A percentile compares a stretch with the other conserved stretches of the same genome.
phyloP scores from a whole-genome alignment of 2,113 vertebrate genomes.

The Excalfactoria chinensis region DNA sequence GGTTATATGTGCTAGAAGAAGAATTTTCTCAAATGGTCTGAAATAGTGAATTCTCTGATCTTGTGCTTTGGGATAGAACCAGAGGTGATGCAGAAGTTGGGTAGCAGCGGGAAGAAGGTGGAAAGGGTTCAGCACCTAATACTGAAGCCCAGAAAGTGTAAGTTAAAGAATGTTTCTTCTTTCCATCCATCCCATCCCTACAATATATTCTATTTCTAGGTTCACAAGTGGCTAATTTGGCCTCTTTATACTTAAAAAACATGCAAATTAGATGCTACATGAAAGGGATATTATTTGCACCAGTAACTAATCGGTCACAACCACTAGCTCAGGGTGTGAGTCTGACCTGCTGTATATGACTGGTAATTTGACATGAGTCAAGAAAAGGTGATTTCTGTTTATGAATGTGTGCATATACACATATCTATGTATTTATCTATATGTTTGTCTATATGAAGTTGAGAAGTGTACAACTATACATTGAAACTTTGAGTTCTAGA shows the following conservation, averaged over 20 bases:
- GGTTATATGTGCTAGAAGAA: neutral
- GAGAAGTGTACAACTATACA: neutral
- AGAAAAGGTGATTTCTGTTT: neutral
- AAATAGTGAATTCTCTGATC: neutral
- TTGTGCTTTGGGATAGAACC: neutral
- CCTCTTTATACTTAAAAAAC: neutral
- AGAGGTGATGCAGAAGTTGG: neutral
- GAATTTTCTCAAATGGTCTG: neutral
- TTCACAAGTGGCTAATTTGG: neutral
- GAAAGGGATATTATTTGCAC: neutral
- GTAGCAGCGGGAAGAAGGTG: neutral
- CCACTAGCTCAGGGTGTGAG: neutral
- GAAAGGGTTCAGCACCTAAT: neutral
- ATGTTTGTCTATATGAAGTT: neutral
- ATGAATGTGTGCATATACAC: rapidly evolving
- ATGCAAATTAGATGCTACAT: neutral
- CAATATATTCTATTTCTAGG: neutral
- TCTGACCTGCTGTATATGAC: neutral
- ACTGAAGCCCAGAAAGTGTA: neutral
- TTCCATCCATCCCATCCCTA: neutral
- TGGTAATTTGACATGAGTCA: neutral
- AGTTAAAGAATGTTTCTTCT: neutral
- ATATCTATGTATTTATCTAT: neutral
- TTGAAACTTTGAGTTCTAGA: neutral
- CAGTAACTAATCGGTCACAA: neutral